Percentiles rank a stretch among this genome's conserved stretches.
Evolutionary conservation across 2,888 invertebrate species (phyloP).

Genomic region (Cataglyphis rosenhaueri): DNA sequence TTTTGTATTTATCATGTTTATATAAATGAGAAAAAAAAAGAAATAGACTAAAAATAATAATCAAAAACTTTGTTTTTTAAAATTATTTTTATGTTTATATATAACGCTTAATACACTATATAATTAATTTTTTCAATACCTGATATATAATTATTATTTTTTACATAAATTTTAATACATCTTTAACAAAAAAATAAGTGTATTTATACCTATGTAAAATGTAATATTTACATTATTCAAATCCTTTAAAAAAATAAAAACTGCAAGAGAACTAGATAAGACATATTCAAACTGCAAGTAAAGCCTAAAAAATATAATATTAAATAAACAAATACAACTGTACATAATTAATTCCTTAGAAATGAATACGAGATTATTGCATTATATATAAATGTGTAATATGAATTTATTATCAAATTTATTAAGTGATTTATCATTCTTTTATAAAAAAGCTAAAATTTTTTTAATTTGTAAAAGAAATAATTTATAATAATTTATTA

Average conservation of each 20-base stretch:
- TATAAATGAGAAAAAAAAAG: conserved; percentile 38
- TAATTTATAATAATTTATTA: no score
- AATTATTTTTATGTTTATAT: not conserved
- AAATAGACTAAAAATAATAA: conserved; percentile 19
- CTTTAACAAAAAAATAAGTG: not conserved
- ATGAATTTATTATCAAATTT: not conserved
- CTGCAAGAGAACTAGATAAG: not conserved
- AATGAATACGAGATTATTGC: not conserved
- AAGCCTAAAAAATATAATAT: not conserved
- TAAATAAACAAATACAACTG: no score
- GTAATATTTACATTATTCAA: not conserved
- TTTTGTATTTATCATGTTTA: conserved; percentile 60
- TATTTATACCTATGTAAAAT: not conserved
- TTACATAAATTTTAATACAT: not conserved
- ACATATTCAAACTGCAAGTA: not conserved
- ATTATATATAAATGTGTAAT: not conserved
- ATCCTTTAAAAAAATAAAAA: not conserved
- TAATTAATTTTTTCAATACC: not conserved
- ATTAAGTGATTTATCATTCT: no score
- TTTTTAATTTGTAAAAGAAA: no score
- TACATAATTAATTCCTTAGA: no score
- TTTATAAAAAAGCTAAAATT: no score
- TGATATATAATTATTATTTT: not conserved
- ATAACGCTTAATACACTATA: not conserved
- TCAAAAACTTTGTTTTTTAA: conserved; percentile 16